Evolutionary conservation across 2,797 vertebrate species (phyloP), one percentile per base, ranked within the genome.

Genomic region (Pogonophryne albipinna): DNA sequence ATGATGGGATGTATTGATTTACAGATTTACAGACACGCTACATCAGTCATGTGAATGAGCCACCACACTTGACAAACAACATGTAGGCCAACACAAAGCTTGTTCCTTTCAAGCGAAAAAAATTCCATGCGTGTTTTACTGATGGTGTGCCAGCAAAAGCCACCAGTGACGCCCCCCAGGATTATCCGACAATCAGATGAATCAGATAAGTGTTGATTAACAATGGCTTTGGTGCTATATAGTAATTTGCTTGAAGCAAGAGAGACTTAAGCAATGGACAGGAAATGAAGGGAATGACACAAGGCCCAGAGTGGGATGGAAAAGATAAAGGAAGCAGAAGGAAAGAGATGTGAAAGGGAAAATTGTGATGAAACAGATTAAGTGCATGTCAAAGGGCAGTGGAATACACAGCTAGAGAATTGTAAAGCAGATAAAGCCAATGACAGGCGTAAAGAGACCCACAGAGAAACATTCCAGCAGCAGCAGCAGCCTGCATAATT

Each of bases 181-280:
- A 72, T 81, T 85, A 82, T 82, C 76, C 57, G 63, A 79, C 83
- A 73, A 82, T 80, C 75, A 44, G 76, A 76, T 45, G 57, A 86
- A 70, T 59, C 64, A 79, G 90, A 87, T 91, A 92, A 93, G 93
- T 80, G 88, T 84, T 85, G 64, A 91, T 76, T 66, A 14, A 72
- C 73, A 57, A 80, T 78, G 67, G 73, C 76, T 82, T 85, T 6
- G 66, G 77, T 71, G 69, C 78, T 56, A 74, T 74, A 49, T 34
- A 42, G 53, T 52, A 52, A 27, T 69, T 74, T n/a, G 34, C 74
- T 79, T 44, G 70, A 81, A 77, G 47, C 64, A 65, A 84, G 61
- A 75, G 52, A 78, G 58, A 78, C 74, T 69, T 68, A 73, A 62
- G 72, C 57, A 68, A 69, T 13, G 7, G 52, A 62, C 66, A 80